phyloP scores from a whole-genome alignment of 2,113 vertebrate genomes.

The Gasterosteus aculeatus region DNA sequence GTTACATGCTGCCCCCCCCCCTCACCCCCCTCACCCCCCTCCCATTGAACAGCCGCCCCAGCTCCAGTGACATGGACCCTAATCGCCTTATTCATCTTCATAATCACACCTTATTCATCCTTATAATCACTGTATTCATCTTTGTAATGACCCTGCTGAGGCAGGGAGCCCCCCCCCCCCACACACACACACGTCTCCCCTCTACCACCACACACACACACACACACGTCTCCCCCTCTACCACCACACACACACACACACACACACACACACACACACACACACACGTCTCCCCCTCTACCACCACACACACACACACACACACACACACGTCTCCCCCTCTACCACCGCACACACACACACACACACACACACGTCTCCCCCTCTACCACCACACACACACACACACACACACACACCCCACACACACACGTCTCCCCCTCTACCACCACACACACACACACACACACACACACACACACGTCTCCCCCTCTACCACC shows the following conservation, averaged over 20 bases:
- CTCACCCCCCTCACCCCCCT: neutral
- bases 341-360: too few species aligned
- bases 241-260: slow-evolving; percentile 4
- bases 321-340: too few species aligned
- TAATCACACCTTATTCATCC: slow-evolving; percentile 76
- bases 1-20: slow-evolving; percentile 34
- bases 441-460: too few species aligned
- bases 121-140: slow-evolving; percentile 76
- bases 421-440: too few species aligned
- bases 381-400: too few species aligned
- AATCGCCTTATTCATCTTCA: slow-evolving; percentile 77
- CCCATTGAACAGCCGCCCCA: slow-evolving; percentile 54
- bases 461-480: too few species aligned
- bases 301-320: too few species aligned
- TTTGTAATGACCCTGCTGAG: slow-evolving; percentile 67
- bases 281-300: too few species aligned
- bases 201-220: neutral
- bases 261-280: too few species aligned
- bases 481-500: too few species aligned
- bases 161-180: slow-evolving; percentile 35
- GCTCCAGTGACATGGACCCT: slow-evolving; percentile 65
- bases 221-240: neutral
- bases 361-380: too few species aligned
- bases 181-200: slow-evolving; percentile 2
- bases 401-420: too few species aligned